Evolutionary conservation across 2,113 vertebrate species (phyloP).

Genomic region (Entomyzon cyanotis): DNA sequence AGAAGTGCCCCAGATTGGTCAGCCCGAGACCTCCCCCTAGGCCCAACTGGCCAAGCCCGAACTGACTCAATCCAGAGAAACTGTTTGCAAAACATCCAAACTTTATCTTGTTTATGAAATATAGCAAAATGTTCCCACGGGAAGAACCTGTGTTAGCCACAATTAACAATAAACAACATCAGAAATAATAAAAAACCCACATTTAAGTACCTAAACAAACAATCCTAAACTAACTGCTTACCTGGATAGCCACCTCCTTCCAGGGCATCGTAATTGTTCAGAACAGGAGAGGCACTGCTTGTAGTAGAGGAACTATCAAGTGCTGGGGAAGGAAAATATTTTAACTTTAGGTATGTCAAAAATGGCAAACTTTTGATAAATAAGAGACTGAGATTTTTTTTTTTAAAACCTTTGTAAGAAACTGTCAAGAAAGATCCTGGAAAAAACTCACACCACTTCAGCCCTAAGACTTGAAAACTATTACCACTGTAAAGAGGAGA

Average conservation of each 20-base stretch:
- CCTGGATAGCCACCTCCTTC: constrained; percentile 92
- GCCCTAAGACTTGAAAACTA: background rate
- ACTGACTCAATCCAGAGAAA: too few relatives aligned
- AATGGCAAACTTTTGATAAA: background rate
- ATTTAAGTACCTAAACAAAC: background rate
- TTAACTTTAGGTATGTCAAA: background rate
- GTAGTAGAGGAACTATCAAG: constrained; percentile 92
- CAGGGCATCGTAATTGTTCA: constrained; percentile 90
- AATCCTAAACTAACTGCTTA: constrained; percentile 30
- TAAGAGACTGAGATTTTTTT: background rate
- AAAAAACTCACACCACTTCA: background rate
- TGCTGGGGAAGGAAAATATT: constrained; percentile 68
- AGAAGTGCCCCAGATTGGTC: too few relatives aligned
- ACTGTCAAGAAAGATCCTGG: background rate
- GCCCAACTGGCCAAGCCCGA: too few relatives aligned
- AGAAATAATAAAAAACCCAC: fast-evolving
- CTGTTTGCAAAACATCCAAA: too few relatives aligned
- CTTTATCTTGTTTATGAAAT: too few relatives aligned
- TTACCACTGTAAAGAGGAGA: background rate
- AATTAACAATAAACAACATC: background rate
- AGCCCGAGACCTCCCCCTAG: too few relatives aligned
- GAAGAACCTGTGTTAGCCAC: too few relatives aligned
- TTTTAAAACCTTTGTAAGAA: background rate
- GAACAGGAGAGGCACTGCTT: constrained; percentile 90
- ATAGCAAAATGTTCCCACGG: too few relatives aligned